Evolutionary conservation across 2,797 vertebrate species (phyloP).

Genomic region (Diceros bicornis): DNA sequence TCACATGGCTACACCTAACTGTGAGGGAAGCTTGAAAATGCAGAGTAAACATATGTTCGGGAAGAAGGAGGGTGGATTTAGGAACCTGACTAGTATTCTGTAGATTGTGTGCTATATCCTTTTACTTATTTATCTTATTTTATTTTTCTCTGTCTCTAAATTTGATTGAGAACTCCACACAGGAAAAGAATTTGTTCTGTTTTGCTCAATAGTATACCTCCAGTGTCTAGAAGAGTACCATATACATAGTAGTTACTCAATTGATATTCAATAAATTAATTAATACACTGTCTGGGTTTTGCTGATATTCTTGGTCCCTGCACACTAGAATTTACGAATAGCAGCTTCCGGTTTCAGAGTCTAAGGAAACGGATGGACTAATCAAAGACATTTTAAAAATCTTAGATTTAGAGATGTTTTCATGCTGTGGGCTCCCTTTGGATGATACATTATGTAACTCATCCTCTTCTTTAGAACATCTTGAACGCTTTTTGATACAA

Average conservation of each 20-base stretch:
- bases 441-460: neutral
- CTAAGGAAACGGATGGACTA: neutral
- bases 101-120: neutral
- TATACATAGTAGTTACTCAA: neutral
- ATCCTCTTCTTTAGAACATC: conserved; percentile 17
- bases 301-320: neutral
- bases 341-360: neutral
- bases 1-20: neutral
- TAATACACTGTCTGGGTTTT: neutral
- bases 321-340: neutral
- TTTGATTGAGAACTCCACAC: neutral
- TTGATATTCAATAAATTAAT: neutral
- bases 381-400: neutral
- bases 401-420: neutral
- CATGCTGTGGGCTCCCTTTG: neutral
- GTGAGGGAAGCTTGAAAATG: neutral
- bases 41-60: neutral
- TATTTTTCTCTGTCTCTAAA: neutral
- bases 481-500: neutral
- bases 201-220: neutral
- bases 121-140: neutral
- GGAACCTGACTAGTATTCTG: neutral
- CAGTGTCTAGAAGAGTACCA: neutral
- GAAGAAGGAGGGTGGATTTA: neutral
- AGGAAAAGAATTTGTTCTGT: neutral